These are phyloP conservation scores for Carpatolechia fugitivella DNA, from an alignment of 2,888 invertebrate species.

Conservation along the genomic window DNA sequence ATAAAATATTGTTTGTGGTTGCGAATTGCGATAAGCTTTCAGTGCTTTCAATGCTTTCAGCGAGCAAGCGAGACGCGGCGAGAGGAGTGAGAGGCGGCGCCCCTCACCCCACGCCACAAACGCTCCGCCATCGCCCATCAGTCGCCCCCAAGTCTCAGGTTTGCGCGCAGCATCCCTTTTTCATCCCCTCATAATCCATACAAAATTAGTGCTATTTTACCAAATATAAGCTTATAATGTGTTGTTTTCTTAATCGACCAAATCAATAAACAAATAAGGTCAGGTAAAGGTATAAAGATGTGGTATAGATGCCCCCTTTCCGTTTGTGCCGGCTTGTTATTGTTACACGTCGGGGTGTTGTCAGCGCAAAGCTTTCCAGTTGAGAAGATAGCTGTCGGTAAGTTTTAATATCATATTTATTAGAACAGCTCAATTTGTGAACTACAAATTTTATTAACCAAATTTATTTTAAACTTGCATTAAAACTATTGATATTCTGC, in stretches of 20 bases:
- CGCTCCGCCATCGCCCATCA: conserved; percentile 41
- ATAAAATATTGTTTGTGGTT: conserved; percentile 33
- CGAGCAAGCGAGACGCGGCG: conserved; percentile 40
- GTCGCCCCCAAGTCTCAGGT: conserved; percentile 76
- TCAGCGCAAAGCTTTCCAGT: conserved; percentile 61
- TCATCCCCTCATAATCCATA: conserved; percentile 40
- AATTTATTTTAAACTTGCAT: too few relatives aligned
- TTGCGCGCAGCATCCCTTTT: conserved; percentile 70
- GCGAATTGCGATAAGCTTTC: conserved; percentile 14
- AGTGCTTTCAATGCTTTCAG: conserved; percentile 23
- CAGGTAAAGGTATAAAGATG: conserved; percentile 17
- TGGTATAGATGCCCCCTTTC: conserved; percentile 26
- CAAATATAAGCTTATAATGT: conserved; percentile 28
- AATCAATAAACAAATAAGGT: background rate
- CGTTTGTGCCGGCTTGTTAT: conserved; percentile 49
- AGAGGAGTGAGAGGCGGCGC: conserved; percentile 38
- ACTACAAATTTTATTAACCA: too few relatives aligned
- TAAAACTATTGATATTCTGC: background rate
- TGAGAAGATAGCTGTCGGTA: conserved; percentile 74
- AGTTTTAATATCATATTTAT: conserved; percentile 34
- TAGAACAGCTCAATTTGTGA: too few relatives aligned
- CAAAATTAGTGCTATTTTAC: conserved; percentile 31
- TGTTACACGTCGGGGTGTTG: conserved; percentile 48
- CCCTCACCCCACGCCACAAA: conserved; percentile 57
- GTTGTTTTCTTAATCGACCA: conserved; percentile 23